A percentile compares a stretch with the other conserved stretches of the same genome.
These are phyloP conservation scores for Champsocephalus esox DNA, from an alignment of 2,797 vertebrate species.

Conservation along the genomic window DNA sequence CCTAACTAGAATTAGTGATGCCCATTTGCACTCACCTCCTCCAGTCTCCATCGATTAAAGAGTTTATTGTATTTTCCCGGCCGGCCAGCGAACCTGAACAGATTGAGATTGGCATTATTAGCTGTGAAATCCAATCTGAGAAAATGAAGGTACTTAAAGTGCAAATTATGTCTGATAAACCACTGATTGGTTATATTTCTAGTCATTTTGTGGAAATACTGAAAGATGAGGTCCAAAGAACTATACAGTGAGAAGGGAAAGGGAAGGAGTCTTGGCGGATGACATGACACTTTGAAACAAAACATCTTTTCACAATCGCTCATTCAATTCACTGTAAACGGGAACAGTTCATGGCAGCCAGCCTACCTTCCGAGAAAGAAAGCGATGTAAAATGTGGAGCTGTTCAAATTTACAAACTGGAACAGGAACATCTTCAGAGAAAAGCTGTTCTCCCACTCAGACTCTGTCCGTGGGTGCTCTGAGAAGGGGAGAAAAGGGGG, in stretches of 20 bases:
- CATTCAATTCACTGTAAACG: conserved; percentile 53
- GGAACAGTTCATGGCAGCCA: conserved; percentile 36
- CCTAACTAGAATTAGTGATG: conserved; percentile 11
- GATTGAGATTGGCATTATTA: conserved; percentile 65
- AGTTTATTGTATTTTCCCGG: conserved; percentile 99
- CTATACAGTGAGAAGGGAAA: conserved; percentile 14
- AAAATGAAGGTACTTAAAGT: conserved; percentile 31
- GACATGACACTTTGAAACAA: conserved; percentile 46
- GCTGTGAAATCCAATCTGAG: conserved; percentile 66
- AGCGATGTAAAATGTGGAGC: conserved; percentile 98
- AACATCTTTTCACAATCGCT: conserved; percentile 37
- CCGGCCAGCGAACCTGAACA: conserved; percentile 93
- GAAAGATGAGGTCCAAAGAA: conserved; percentile 33
- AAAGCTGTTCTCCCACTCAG: conserved; percentile 99
- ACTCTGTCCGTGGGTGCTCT: conserved; percentile 98
- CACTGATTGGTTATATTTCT: conserved; percentile 23
- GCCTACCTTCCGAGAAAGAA: conserved; percentile 97
- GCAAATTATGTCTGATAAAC: conserved; percentile 42
- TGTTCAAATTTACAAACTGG: conserved; percentile 99
- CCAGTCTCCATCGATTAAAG: conserved; percentile 97
- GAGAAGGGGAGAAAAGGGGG: conserved; percentile 28
- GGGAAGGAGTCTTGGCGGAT: conserved; percentile 32
- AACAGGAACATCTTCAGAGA: conserved; percentile 99
- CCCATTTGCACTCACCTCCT: conserved; percentile 91
- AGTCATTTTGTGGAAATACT: conserved; percentile 26